phyloP scores from a whole-genome alignment of 2,113 vertebrate genomes.

The Notothenia rossii region DNA sequence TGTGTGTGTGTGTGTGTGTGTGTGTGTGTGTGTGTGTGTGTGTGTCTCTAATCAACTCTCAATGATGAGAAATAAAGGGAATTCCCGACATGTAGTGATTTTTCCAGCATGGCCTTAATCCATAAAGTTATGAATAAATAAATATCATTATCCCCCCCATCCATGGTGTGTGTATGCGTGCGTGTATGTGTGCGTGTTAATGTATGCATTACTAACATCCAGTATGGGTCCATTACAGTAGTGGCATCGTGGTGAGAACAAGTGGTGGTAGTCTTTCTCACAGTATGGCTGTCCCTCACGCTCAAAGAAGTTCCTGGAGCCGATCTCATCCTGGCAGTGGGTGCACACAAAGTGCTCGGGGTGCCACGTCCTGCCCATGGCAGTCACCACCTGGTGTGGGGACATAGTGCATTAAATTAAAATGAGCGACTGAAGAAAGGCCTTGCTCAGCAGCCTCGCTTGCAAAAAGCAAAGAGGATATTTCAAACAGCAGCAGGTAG shows the following conservation, averaged over 20 bases:
- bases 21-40: neutral
- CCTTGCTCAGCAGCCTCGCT: conserved; percentile 33
- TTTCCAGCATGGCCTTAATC: conserved; percentile 55
- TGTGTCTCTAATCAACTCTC: neutral
- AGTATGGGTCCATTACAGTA: conserved; percentile 97
- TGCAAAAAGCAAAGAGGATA: conserved; percentile 1
- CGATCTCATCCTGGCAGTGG: conserved; percentile 96
- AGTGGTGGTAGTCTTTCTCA: conserved; percentile 95
- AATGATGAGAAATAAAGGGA: conserved; percentile 29
- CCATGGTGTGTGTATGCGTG: conserved; percentile 12
- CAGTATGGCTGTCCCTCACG: conserved; percentile 95
- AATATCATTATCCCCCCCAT: conserved; percentile 46
- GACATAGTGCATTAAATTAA: conserved; percentile 43
- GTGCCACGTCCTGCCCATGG: conserved; percentile 97
- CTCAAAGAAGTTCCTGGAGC: conserved; percentile 97
- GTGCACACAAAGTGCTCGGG: conserved; percentile 98
- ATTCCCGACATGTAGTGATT: conserved; percentile 31
- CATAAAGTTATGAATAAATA: conserved; percentile 74
- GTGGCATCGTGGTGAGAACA: conserved; percentile 95
- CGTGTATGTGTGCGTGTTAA: neutral
- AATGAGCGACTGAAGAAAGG: conserved; percentile 38
- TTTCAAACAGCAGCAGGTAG: conserved; percentile 11
- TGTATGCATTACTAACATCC: conserved; percentile 87
- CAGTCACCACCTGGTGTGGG: conserved; percentile 91
- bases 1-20: too few relatives aligned